Percentiles rank a stretch among this genome's conserved stretches.
phyloP scores from a whole-genome alignment of 1,140 invertebrate species.

The Nixonia krombeini region DNA sequence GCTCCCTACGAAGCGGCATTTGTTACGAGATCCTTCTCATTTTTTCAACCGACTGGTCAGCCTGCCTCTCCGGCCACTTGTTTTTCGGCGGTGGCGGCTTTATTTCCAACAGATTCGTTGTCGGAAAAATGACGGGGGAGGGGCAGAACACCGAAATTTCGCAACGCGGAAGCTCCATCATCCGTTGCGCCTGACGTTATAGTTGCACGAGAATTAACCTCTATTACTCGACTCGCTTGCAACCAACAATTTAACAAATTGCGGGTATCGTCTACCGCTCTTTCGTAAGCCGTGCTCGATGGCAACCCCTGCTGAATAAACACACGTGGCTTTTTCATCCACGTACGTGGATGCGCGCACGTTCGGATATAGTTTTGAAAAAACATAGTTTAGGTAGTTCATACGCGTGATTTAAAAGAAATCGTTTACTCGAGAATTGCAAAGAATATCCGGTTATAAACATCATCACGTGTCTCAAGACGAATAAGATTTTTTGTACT shows the following conservation, averaged over 20 bases:
- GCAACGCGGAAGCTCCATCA: slow-evolving; percentile 20
- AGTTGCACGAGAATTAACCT: slow-evolving; percentile 23
- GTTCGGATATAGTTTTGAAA: too few relatives aligned
- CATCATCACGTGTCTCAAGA: too few relatives aligned
- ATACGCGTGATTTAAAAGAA: too few relatives aligned
- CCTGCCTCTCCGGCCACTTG: slow-evolving; percentile 21
- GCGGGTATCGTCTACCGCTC: slow-evolving; percentile 19
- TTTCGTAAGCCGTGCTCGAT: slow-evolving; percentile 9
- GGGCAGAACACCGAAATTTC: slow-evolving; percentile 8
- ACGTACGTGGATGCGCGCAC: too few relatives aligned
- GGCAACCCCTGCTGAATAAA: not conserved
- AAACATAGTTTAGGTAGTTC: too few relatives aligned
- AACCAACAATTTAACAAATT: slow-evolving; percentile 29
- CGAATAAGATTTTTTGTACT: too few relatives aligned
- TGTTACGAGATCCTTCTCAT: slow-evolving; percentile 43
- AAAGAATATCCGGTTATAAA: too few relatives aligned
- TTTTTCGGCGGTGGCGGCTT: slow-evolving; percentile 20
- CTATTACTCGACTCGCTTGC: slow-evolving; percentile 18
- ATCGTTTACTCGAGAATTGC: too few relatives aligned
- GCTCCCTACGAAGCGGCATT: slow-evolving; percentile 11
- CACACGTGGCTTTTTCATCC: not conserved
- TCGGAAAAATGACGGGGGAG: slow-evolving; percentile 23
- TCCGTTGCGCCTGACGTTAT: slow-evolving; percentile 14
- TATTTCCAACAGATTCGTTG: slow-evolving; percentile 20
- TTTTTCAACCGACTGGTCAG: slow-evolving; percentile 25